Base-by-base conservation (phyloP, 2,888 invertebrate species). In the Aporophyla nigra region DNA sequence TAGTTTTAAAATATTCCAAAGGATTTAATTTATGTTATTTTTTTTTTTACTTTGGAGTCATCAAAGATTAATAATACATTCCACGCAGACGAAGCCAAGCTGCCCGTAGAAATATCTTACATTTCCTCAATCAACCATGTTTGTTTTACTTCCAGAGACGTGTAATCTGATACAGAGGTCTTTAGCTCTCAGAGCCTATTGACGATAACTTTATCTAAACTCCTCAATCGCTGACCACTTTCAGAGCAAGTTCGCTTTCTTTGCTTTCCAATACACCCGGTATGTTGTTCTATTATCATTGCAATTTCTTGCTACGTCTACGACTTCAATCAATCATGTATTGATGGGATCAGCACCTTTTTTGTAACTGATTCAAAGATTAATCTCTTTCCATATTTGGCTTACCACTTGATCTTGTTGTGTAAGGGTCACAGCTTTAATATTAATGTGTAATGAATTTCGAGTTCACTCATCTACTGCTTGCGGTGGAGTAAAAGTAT, bases 191-290 rank as follows among this genome's bases (percentile, higher is more conserved):
- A 73, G 33, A 68, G 43, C 65, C 63, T 69, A 82, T 82, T 78
- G 70, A 71, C 62, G 59, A 65, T 61, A 78, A 62, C 58, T 59
- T 71, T 86, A 87, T 84, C 80, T 83, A 71, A 74, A 76, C 74
- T 77, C 63, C 65, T 82, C 71, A 78, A 80, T 83, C 86, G n/a
- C 71, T 71, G 76, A 86, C 89, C 80, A 85, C 88, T 90, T 90
- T 90, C 90, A 85, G 76, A 81, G 83, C 88, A 78, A 82, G 79
- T 82, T 91, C 87, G 86, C 91, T 93, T 92, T 92, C 92, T 86
- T 90, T 88, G 87, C 88, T 93, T 93, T 93, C 93, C 93, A 88
- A 92, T 86, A 91, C 81, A 82, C 69, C 10, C 84, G 86, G 90
- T 91, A 90, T 92, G 91, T 84, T 77, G 90, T 88, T 88, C 86